These are phyloP conservation scores for Heteronetta atricapilla DNA, from an alignment of 2,113 vertebrate genomes.

Conservation along the genomic window DNA sequence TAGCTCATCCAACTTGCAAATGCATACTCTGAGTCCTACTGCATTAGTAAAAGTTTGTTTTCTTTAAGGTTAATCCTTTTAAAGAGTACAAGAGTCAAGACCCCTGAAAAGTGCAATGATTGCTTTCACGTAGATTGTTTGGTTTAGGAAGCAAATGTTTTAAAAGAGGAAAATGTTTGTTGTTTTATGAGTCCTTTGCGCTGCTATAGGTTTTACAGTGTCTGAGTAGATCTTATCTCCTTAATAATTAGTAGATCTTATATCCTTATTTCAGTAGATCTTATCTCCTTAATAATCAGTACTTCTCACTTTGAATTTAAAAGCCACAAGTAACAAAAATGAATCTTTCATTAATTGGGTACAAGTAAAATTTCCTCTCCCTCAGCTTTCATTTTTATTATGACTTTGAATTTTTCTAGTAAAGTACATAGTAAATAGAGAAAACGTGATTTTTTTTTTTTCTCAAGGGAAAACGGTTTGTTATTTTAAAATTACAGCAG, in stretches of 20 bases:
- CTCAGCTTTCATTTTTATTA: conserved; percentile 48
- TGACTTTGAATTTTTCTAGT: conserved; percentile 56
- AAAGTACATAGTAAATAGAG: conserved; percentile 65
- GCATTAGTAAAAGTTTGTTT: conserved; percentile 40
- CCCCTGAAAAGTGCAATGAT: conserved; percentile 8
- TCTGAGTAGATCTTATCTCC: conserved; percentile 51
- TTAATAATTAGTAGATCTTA: conserved; percentile 45
- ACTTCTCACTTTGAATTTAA: conserved; percentile 51
- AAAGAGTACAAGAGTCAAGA: conserved; percentile 34
- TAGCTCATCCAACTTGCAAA: not conserved
- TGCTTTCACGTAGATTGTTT: not conserved
- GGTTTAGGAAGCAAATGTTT: not conserved
- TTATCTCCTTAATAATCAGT: conserved; percentile 52
- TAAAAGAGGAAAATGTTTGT: not conserved
- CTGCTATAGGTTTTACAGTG: conserved; percentile 32
- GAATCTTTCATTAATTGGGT: conserved; percentile 62
- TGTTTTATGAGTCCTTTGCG: not conserved
- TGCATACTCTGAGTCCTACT: not conserved
- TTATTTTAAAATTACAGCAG: conserved; percentile 80
- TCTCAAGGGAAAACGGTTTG: conserved; percentile 50
- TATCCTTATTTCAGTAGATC: conserved; percentile 55
- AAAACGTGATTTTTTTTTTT: conserved; percentile 27
- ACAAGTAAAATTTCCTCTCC: conserved; percentile 51
- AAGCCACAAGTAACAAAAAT: conserved; percentile 45
- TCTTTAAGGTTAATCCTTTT: conserved; percentile 43